Conservation (phyloP, 1,140 invertebrate species). For the Triops longicaudatus region DNA sequence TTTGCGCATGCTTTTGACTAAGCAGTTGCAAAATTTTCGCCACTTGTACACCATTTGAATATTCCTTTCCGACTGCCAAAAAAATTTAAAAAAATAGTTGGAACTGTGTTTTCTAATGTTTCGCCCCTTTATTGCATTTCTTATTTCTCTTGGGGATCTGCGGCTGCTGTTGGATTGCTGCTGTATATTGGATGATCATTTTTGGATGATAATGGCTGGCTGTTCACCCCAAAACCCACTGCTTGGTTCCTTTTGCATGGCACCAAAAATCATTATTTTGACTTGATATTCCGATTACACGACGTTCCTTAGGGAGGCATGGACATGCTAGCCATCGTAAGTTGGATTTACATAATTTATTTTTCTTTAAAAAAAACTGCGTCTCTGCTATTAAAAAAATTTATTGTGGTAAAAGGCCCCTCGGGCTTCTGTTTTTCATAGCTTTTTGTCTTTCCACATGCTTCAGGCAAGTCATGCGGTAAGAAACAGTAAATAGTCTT, state of each 20-base stretch:
- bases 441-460: background rate
- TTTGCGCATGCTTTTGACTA: background rate
- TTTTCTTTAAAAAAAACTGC: background rate
- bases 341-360: background rate
- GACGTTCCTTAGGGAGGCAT: slow-evolving; percentile 3
- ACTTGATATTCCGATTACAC: background rate
- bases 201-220: background rate
- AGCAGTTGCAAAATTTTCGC: background rate
- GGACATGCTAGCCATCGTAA: slow-evolving; percentile 9
- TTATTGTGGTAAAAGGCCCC: background rate
- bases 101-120: background rate
- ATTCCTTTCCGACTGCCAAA: background rate
- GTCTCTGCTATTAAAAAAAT: background rate
- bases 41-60: background rate
- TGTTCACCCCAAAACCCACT: background rate
- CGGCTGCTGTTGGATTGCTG: slow-evolving; percentile 10
- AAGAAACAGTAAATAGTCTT: background rate
- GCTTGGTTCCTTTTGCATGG: background rate
- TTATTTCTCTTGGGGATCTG: slow-evolving; percentile 11
- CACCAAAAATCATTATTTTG: background rate
- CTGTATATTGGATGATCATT: background rate
- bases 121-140: background rate
- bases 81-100: background rate
- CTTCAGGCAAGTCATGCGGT: slow-evolving; percentile 14
- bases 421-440: background rate